Base-by-base conservation (phyloP, 2,888 invertebrate genomes). In the Nasonovia ribisnigri region DNA sequence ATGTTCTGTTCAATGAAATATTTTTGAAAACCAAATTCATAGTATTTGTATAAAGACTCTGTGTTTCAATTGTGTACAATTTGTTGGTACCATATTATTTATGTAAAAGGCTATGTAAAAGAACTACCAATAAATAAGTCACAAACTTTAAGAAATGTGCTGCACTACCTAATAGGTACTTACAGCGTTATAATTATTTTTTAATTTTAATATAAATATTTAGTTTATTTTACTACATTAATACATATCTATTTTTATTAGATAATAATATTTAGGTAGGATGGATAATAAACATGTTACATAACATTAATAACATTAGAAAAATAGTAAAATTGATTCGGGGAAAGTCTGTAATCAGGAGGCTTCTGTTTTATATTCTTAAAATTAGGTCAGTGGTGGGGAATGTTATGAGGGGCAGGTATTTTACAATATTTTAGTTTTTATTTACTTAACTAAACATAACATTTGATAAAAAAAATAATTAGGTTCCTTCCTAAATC, bases 301-400 rank as follows among this genome's bases (percentile, higher is more conserved):
- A 77, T 77, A 77, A 77, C 8, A 77, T 77, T 3, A 36, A 77
- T 77, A 77, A 77, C 8, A 77, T 77, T 3, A 36, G 8, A 77
- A 77, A 36, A 77, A 77, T 77, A 77, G 11, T 77, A 77, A 77
- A 36, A 77, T 24, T 77, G 36, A 77, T 77, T 77, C 20, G 1
- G 8, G 77, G 77, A 77, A 77, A 77, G 36, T 77, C 77, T 77
- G 36, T 77, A 20, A 43, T 48, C 1, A 13, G 86, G 43, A 46
- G 16, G 29, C 6, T 86, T 48, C 43, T 86, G 86, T 86, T 86
- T 48, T 86, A 86, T 46, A 24, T 16, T 43, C 29, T 48, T 86
- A 86, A 46, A 86, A 48, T 16, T 86, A 86, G 86, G 86, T 48
- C 86, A 86, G 29, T 84, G 86, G 46, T 29, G n/a, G 16, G n/a